Percentiles rank a stretch among this genome's conserved stretches.
phyloP scores from a whole-genome alignment of 2,113 vertebrate genomes.

The Xyliphius kryptos region DNA sequence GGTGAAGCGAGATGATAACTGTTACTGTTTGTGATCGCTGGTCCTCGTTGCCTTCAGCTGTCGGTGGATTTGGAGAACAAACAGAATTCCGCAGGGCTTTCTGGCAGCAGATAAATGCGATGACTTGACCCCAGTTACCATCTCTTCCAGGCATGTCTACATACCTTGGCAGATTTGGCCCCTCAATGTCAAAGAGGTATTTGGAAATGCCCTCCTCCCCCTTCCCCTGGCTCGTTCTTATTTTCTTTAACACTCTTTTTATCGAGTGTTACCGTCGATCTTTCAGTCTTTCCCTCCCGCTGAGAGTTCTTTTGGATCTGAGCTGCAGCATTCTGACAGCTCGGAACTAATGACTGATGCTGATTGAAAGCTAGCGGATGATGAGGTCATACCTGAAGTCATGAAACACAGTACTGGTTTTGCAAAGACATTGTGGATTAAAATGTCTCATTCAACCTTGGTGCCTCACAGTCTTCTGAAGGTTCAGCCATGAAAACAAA shows the following conservation, averaged over 20 bases:
- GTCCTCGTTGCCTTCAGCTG: conserved; percentile 11
- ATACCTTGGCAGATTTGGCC: conserved; percentile 60
- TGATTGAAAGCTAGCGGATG: conserved; percentile 8
- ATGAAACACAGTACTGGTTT: neutral
- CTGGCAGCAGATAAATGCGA: conserved; percentile 46
- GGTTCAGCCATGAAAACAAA: neutral
- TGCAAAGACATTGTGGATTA: neutral
- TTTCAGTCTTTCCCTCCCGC: neutral
- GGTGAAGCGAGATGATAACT: conserved; percentile 18
- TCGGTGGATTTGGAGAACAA: conserved; percentile 41
- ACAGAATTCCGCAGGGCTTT: conserved; percentile 43
- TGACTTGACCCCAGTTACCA: conserved; percentile 55
- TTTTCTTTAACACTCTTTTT: conserved; percentile 5
- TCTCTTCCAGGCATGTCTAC: conserved; percentile 56
- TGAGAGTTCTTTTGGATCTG: conserved; percentile 12
- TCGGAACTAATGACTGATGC: neutral
- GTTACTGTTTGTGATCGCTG: conserved; percentile 19
- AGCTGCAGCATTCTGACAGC: conserved; percentile 1
- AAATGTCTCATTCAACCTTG: neutral
- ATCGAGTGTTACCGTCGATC: neutral
- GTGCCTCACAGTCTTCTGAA: neutral
- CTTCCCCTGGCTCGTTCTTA: conserved; percentile 4
- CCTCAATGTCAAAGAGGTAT: conserved; percentile 53
- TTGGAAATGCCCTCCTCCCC: conserved; percentile 42
- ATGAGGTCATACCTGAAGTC: conserved; percentile 1